Conservation (phyloP, 2,797 vertebrate genomes). For the Dryobates pubescens region DNA sequence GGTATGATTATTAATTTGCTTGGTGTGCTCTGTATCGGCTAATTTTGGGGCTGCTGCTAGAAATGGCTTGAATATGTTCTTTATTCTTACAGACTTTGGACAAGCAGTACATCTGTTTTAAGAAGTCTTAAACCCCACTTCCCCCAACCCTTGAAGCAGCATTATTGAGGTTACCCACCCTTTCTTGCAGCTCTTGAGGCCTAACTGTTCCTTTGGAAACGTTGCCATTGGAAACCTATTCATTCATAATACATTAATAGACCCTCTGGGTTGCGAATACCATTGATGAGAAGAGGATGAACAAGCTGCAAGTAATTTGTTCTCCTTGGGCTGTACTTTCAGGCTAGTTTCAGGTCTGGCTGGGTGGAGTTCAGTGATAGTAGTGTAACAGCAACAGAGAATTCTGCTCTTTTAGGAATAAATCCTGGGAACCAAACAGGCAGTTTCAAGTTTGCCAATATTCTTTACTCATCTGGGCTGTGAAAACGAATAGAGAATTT, state of each 20-base stretch:
- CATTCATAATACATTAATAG: conserved; percentile 77
- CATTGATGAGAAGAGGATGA: conserved; percentile 58
- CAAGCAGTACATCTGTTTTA: conserved; percentile 10
- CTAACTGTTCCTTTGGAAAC: conserved; percentile 51
- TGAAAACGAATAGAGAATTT: not conserved
- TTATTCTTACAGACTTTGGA: not conserved
- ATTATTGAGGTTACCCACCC: conserved; percentile 56
- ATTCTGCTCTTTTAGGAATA: conserved; percentile 12
- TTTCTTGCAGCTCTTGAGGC: conserved; percentile 44
- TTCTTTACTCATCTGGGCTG: not conserved
- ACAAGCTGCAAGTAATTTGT: conserved; percentile 47
- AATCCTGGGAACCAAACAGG: not conserved
- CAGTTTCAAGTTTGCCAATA: not conserved
- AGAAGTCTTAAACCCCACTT: conserved; percentile 26
- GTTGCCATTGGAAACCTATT: conserved; percentile 79
- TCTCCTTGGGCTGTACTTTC: conserved; percentile 46
- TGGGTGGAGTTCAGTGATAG: conserved; percentile 64
- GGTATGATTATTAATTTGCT: conserved; percentile 28
- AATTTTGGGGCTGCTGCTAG: conserved; percentile 5
- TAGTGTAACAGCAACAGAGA: not conserved
- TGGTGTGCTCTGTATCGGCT: conserved; percentile 5
- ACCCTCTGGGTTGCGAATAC: conserved; percentile 68
- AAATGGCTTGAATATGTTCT: not conserved
- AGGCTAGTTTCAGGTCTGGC: conserved; percentile 48
- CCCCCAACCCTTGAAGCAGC: conserved; percentile 14